These are phyloP conservation scores for Neolamprologus longior DNA, from an alignment of 2,113 vertebrate species.

Conservation along the genomic window DNA sequence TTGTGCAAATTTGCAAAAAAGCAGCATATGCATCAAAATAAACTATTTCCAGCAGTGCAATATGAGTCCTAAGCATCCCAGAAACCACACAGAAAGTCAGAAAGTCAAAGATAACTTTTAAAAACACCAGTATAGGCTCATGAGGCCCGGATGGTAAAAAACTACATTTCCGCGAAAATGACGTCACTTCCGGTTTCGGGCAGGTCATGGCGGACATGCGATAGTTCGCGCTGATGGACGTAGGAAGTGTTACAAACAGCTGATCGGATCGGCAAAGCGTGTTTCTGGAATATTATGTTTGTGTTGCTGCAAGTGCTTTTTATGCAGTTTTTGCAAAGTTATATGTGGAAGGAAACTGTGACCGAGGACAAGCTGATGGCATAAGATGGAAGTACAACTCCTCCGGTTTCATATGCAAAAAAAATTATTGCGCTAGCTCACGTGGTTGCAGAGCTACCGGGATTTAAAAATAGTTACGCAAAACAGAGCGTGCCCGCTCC, in stretches of 20 bases:
- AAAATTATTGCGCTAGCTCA: fast-evolving
- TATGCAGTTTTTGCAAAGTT: fast-evolving
- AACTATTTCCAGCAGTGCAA: too few species aligned
- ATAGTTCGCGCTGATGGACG: fast-evolving
- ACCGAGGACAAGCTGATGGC: fast-evolving
- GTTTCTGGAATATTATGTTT: background rate
- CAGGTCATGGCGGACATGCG: fast-evolving
- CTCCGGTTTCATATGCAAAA: background rate
- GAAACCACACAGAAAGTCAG: too few species aligned
- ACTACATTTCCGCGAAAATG: fast-evolving
- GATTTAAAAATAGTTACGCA: background rate
- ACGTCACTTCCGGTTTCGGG: fast-evolving
- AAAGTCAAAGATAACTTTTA: background rate
- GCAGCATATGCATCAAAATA: too few species aligned
- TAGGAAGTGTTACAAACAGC: fast-evolving
- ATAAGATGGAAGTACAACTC: background rate
- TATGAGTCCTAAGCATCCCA: too few species aligned
- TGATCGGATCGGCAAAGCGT: fast-evolving
- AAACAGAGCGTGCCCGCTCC: fast-evolving
- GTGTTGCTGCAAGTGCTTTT: background rate
- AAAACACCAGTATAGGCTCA: fast-evolving
- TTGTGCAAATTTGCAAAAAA: too few species aligned
- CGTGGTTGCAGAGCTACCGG: fast-evolving
- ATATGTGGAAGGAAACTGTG: background rate
- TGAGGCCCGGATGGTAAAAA: background rate